Percentiles rank a stretch among this genome's conserved stretches.
These are phyloP conservation scores for Eucidaris tribuloides DNA, from an alignment of 35 echinoderm and acorn worm species.

Conservation along the genomic window DNA sequence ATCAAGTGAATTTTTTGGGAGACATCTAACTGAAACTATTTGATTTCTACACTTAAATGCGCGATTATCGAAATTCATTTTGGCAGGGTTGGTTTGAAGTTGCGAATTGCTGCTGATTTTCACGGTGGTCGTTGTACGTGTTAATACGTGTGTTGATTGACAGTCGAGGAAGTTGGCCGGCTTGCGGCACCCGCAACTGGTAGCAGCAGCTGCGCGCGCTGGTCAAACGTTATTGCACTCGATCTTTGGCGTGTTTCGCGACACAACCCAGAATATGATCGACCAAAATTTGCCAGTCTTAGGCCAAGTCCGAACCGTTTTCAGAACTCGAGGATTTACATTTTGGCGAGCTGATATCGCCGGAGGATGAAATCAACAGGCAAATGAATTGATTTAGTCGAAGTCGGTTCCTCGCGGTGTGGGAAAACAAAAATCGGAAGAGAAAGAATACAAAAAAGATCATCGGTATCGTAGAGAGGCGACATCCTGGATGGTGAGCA, in stretches of 20 bases:
- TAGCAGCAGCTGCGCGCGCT: too few relatives aligned
- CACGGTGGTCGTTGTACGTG: too few relatives aligned
- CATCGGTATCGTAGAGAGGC: conserved; percentile 32
- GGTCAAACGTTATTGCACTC: too few relatives aligned
- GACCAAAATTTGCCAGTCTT: conserved; percentile 25
- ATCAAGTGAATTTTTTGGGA: too few relatives aligned
- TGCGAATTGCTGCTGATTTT: too few relatives aligned
- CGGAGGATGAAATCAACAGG: conserved; percentile 59
- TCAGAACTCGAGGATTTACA: conserved; percentile 48
- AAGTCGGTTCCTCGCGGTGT: conserved; percentile 20
- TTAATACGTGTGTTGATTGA: too few relatives aligned
- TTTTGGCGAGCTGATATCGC: conserved; percentile 60
- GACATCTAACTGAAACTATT: too few relatives aligned
- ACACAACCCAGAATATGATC: conserved; percentile 2
- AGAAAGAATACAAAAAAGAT: conserved; percentile 13
- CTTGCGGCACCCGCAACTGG: too few relatives aligned
- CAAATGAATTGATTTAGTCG: conserved; percentile 31
- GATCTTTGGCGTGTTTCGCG: conserved; percentile 10
- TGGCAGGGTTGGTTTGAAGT: too few relatives aligned
- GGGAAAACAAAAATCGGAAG: conserved; percentile 9
- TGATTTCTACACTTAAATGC: too few relatives aligned
- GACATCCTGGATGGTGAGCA: conserved; percentile 33
- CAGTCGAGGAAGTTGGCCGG: too few relatives aligned
- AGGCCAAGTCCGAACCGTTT: conserved; percentile 73
- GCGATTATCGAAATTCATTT: too few relatives aligned